Conservation (phyloP, 2,797 vertebrate genomes). For the Spinibarbus caldwelli region DNA sequence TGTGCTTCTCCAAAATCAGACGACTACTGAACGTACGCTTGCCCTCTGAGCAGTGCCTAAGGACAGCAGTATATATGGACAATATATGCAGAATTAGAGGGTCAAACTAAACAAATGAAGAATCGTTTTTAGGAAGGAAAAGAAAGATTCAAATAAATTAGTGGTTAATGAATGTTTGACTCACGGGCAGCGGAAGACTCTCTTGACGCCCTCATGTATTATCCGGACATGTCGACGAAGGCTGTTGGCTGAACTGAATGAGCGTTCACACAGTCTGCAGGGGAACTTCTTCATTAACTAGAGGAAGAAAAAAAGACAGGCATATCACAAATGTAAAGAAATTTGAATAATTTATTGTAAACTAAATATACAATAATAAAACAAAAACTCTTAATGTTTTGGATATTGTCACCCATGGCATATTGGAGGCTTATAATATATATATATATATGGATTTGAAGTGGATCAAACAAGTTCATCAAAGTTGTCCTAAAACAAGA, state of each 20-base stretch:
- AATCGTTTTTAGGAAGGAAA: neutral
- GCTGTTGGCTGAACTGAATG: constrained; percentile 94
- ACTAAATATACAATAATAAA: neutral
- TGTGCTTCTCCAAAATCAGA: constrained; percentile 92
- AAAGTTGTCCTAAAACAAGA: too few relatives aligned
- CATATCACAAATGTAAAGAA: neutral
- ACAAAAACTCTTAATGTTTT: too few relatives aligned
- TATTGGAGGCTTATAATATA: neutral
- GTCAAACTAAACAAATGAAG: neutral
- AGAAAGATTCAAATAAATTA: neutral
- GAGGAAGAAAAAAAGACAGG: neutral
- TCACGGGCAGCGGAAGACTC: constrained; percentile 95
- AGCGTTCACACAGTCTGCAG: constrained; percentile 91
- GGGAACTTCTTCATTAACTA: constrained; percentile 90
- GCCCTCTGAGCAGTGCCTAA: constrained; percentile 93
- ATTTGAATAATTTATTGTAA: neutral
- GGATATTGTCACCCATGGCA: neutral
- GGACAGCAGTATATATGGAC: neutral
- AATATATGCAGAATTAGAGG: neutral
- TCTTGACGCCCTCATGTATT: constrained; percentile 94
- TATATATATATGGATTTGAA: too few relatives aligned
- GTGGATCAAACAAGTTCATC: too few relatives aligned
- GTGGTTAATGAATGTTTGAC: constrained; percentile 35
- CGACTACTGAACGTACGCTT: constrained; percentile 95
- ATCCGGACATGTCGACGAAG: constrained; percentile 91